Base-by-base conservation (phyloP, 2,888 invertebrate genomes). In the Lissocephala sabroskyi region DNA sequence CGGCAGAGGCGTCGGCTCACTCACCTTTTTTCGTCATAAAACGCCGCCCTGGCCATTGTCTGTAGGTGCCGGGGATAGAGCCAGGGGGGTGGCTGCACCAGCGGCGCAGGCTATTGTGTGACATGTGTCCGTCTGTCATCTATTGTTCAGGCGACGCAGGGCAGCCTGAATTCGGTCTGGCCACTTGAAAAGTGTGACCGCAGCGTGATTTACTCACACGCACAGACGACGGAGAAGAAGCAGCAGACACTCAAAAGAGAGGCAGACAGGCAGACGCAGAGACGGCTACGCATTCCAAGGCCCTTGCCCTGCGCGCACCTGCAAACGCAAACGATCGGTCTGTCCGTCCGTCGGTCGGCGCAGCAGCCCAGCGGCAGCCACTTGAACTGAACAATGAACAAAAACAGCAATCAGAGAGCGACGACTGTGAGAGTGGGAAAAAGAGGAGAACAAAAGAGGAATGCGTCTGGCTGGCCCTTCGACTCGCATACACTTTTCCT, bases 141-240 rank as follows among this genome's bases (percentile, higher is more conserved):
- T 11, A 46, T 46, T 46, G 46, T 46, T 46, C 23, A n/a, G 19
- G 19, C 28, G 36, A 28, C 36, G 42, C 19, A 33, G 47, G 49
- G 35, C 45, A 46, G 16, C 9, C 5, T 2, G 16, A 35, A 35
- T 13, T 45, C 45, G 16, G 41, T 39, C 42, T 41, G 26, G 61
- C 77, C 77, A 77, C 71, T 73, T 74, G 77, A 73, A 74, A n/a
- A 73, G 75, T 77, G 71, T 77, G 77, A 73, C 77, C 71, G 77
- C 77, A 77, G 75, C 55, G 65, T 64, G 62, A 77, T 65, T 77
- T 77, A 77, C 77, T 63, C 53, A 68, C 62, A 71, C 61, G 59
- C 59, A 58, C 41, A 52, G 73, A 64, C 68, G 65, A 48, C 59
- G 11, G 16, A 33, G 11, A 33, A 11, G 13, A 11, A 33, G 33